phyloP scores from a whole-genome alignment of 1,140 invertebrate species.

The Ridgeia piscesae region DNA sequence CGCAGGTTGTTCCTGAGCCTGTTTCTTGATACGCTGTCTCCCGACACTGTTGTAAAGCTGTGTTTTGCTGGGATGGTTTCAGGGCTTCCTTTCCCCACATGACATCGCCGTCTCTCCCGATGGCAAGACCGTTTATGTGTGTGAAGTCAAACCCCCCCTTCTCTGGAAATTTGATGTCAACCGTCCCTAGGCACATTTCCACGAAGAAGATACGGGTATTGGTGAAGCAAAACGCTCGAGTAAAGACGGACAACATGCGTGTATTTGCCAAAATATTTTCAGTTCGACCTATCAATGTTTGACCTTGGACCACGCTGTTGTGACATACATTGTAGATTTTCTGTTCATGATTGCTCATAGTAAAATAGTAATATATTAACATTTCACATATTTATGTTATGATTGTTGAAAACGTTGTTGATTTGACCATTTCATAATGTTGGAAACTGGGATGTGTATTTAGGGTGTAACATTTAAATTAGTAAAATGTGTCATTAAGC shows the following conservation, averaged over 20 bases:
- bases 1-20: too few species aligned
- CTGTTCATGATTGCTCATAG: neutral
- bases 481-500: neutral
- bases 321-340: neutral
- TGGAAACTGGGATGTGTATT: too few species aligned
- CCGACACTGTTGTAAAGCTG: neutral
- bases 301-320: neutral
- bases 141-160: constrained; percentile 69
- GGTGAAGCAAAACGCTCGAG: neutral
- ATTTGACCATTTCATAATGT: too few species aligned
- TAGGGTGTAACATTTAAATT: too few species aligned
- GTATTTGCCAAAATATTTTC: neutral
- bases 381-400: too few species aligned
- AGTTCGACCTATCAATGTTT: neutral
- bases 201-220: neutral
- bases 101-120: constrained; percentile 72
- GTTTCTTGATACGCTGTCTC: constrained; percentile 64
- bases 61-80: constrained; percentile 7
- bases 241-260: neutral
- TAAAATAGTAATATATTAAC: too few species aligned
- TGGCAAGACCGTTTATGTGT: constrained; percentile 72
- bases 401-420: too few species aligned
- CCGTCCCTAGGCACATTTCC: constrained; percentile 34
- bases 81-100: constrained; percentile 71
- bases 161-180: constrained; percentile 65